Percentiles rank a stretch among this genome's conserved stretches.
Conservation (phyloP, 2,888 invertebrate genomes). For the Kuschelorhynchus macadamiae region DNA sequence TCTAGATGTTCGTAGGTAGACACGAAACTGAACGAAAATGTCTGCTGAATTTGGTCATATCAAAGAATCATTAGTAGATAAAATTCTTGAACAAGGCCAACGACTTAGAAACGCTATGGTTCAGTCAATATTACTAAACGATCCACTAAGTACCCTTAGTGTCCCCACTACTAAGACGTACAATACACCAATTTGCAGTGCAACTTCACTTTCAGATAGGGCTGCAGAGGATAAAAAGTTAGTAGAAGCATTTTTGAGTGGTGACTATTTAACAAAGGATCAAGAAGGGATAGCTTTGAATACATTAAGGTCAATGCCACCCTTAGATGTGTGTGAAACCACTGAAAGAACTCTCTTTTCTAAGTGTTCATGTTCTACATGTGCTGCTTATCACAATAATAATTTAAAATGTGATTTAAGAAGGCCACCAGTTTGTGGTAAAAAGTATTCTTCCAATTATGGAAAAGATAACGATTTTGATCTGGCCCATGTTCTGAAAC, state of each 20-base stretch:
- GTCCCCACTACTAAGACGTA: slow-evolving; percentile 53
- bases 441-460: background rate
- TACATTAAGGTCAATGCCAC: slow-evolving; percentile 66
- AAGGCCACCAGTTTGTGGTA: background rate
- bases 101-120: slow-evolving; percentile 66
- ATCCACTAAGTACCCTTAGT: slow-evolving; percentile 62
- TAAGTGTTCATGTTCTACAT: slow-evolving; percentile 63
- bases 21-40: slow-evolving; percentile 18
- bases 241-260: slow-evolving; percentile 64
- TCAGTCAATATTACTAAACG: slow-evolving; percentile 66
- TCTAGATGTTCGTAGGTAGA: background rate
- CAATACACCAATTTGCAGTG: slow-evolving; percentile 49
- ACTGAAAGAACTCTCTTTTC: slow-evolving; percentile 57
- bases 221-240: slow-evolving; percentile 53
- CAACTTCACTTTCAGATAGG: slow-evolving; percentile 7
- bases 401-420: slow-evolving; percentile 56
- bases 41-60: slow-evolving; percentile 17
- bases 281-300: slow-evolving; percentile 68
- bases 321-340: slow-evolving; percentile 63
- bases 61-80: slow-evolving; percentile 54
- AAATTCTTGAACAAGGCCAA: slow-evolving; percentile 63
- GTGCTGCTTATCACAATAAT: slow-evolving; percentile 60
- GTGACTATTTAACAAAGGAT: slow-evolving; percentile 65
- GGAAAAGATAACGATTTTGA: slow-evolving; percentile 50
- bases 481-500: slow-evolving; percentile 56